phyloP scores from a whole-genome alignment of 37 sponge, comb jelly and placozoan species.

The Sycon ciliatum region DNA sequence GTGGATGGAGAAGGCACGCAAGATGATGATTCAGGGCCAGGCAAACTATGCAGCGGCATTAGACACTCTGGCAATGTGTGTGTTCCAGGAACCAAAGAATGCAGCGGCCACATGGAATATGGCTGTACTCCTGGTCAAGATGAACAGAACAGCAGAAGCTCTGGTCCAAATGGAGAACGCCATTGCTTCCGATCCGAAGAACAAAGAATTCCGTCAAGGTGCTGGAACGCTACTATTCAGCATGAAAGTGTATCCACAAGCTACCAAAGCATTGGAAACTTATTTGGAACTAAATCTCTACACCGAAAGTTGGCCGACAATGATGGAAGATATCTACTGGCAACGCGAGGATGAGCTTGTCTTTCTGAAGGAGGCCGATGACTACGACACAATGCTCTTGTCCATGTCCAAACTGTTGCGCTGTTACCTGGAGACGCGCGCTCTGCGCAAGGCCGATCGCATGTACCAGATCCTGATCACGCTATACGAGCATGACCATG shows the following conservation, averaged over 20 bases:
- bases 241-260: constrained; percentile 23
- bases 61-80: constrained; percentile 57
- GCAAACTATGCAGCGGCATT: constrained; percentile 39
- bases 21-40: not conserved
- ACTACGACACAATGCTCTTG: constrained; percentile 32
- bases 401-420: constrained; percentile 34
- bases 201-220: constrained; percentile 31
- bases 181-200: constrained; percentile 31
- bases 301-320: constrained; percentile 35
- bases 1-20: constrained; percentile 1
- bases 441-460: constrained; percentile 50
- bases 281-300: constrained; percentile 46
- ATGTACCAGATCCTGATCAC: constrained; percentile 61
- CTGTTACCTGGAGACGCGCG: constrained; percentile 44
- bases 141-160: constrained; percentile 49
- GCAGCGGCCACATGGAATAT: constrained; percentile 55
- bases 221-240: constrained; percentile 23
- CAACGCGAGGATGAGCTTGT: constrained; percentile 61
- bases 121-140: constrained; percentile 48
- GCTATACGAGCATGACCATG: constrained; percentile 30
- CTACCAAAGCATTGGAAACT: constrained; percentile 37
- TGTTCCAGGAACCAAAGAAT: constrained; percentile 46
- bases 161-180: constrained; percentile 49
- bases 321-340: constrained; percentile 44
- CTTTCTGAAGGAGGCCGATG: constrained; percentile 36